Evolutionary conservation across 2,888 invertebrate genomes (phyloP).

Genomic region (Mythimna lalbum): DNA sequence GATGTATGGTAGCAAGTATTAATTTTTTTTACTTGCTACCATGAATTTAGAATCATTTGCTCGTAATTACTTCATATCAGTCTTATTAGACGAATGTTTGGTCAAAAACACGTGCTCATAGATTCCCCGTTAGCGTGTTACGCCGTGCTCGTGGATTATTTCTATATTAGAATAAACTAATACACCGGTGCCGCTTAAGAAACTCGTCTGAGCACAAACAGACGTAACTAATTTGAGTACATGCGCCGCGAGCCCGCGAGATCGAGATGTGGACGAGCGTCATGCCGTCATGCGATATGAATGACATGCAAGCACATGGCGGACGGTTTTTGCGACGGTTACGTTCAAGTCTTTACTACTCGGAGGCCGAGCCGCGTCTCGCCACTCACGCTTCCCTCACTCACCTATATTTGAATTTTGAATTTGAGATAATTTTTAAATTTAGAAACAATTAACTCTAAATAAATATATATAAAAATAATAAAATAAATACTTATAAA

Average conservation of each 20-base stretch:
- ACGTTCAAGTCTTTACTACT: slow-evolving; percentile 56
- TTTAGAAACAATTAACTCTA: too few species aligned
- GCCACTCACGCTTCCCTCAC: slow-evolving; percentile 8
- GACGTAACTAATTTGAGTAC: slow-evolving; percentile 79
- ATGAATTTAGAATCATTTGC: too few species aligned
- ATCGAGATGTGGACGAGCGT: slow-evolving; percentile 65
- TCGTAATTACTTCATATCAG: not conserved
- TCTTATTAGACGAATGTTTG: slow-evolving; percentile 4
- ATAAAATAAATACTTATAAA: too few species aligned
- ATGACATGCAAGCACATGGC: slow-evolving; percentile 80
- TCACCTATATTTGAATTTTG: too few species aligned
- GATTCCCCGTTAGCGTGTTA: slow-evolving; percentile 34
- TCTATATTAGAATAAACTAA: slow-evolving; percentile 54
- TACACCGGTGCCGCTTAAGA: slow-evolving; percentile 65
- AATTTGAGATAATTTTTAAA: too few species aligned
- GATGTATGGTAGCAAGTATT: not conserved
- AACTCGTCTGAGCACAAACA: slow-evolving; percentile 75
- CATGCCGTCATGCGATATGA: slow-evolving; percentile 80
- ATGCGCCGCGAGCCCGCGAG: slow-evolving; percentile 57
- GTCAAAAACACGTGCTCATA: slow-evolving; percentile 14
- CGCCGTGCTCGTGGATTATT: slow-evolving; percentile 46
- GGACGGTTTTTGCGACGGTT: slow-evolving; percentile 63
- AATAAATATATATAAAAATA: too few species aligned
- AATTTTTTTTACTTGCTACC: too few species aligned
- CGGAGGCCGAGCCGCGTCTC: slow-evolving; percentile 49